Evolutionary conservation across 2,888 invertebrate species (phyloP), one percentile per base, ranked within the genome.

Genomic region (Scaptodrosophila latifasciaeformis): DNA sequence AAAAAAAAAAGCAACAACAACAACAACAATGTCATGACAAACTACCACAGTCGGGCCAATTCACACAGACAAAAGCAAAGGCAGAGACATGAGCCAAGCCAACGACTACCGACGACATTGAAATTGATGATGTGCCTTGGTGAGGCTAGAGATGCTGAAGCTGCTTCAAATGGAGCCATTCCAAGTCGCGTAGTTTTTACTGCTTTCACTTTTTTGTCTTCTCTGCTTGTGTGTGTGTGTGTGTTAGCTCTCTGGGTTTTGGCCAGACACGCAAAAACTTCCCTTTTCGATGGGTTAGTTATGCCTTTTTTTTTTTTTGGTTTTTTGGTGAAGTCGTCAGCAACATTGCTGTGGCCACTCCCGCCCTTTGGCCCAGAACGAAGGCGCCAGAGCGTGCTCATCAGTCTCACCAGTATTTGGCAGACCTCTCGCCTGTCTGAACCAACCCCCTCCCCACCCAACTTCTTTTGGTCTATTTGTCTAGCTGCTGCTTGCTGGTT

Each of bases 201-300:
- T 64, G 80, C 78, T 77, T 77, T 77, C 80, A 80, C 76, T 77
- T 80, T 69, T 67, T 51, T 49, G 31, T 18, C 45, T 5, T 35
- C 13, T 9, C 65, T 64, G 80, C 78, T 77, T 77, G 80, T 78
- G 77, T 80, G 80, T 80, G 66, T 67, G 49, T 49, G 31, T 18
- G 37, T 5, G 12, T 18, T 21, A 19, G 13, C 35, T 54, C 58
- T 60, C 44, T 40, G 54, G 54, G 56, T 61, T 62, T 69, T 61
- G 58, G 79, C 79, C 66, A 74, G 77, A 72, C 74, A 76, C 60
- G 64, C 64, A 76, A 72, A 76, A 75, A 76, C 65, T 64, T 70
- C 60, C 64, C 62, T 55, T 52, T 64, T 62, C 40, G 30, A 43
- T 52, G 42, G 42, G 13, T 24, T 24, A 42, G 7, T 3, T 24